Conservation (phyloP, 2,113 vertebrate genomes). For the Grantiella picta region DNA sequence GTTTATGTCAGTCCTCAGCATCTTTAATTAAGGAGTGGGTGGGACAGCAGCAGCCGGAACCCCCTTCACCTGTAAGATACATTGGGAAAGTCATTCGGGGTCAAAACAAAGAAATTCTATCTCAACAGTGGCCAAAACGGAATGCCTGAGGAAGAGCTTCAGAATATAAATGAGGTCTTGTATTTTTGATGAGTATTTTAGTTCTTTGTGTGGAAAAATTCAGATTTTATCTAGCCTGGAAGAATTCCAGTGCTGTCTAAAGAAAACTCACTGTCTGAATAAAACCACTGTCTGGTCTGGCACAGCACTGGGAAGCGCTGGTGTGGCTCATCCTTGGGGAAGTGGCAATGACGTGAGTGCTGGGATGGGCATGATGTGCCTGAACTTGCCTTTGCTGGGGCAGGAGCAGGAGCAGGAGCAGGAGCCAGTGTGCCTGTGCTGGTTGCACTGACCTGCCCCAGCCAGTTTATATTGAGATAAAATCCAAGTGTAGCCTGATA, state of each 20-base stretch:
- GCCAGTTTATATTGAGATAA: neutral
- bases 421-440: rapidly evolving
- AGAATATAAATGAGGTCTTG: neutral
- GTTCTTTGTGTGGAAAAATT: neutral
- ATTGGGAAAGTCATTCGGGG: neutral
- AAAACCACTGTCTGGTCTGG: constrained; percentile 4
- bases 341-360: neutral
- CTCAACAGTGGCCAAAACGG: constrained; percentile 14
- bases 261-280: neutral
- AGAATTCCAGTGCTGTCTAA: neutral
- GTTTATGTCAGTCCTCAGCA: neutral
- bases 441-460: neutral
- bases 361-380: neutral
- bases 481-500: neutral
- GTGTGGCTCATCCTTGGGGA: neutral
- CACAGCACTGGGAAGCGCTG: neutral
- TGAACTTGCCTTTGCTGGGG: neutral
- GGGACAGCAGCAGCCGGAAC: neutral
- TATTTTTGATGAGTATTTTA: constrained; percentile 10
- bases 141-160: constrained; percentile 8
- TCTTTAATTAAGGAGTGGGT: neutral
- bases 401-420: neutral
- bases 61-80: constrained; percentile 7
- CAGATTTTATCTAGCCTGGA: constrained; percentile 48
- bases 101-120: constrained; percentile 8